These are phyloP conservation scores for Pseudomyrmex concolor DNA, from an alignment of 1,140 invertebrate species.

Conservation along the genomic window DNA sequence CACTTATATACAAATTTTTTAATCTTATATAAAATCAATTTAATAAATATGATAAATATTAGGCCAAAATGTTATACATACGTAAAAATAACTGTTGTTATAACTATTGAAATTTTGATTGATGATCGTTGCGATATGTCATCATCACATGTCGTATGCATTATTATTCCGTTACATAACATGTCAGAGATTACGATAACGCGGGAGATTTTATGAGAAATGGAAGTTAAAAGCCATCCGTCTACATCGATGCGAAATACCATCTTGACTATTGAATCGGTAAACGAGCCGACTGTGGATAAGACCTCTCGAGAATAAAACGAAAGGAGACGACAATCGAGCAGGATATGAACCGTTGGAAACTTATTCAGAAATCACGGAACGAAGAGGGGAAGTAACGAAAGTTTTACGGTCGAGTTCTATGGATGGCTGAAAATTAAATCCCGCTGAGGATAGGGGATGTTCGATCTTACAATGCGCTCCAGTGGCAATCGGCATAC, in stretches of 20 bases:
- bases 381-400: slow-evolving; percentile 10
- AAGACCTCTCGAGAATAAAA: slow-evolving; percentile 66
- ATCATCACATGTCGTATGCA: neutral
- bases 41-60: too few relatives aligned
- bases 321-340: slow-evolving; percentile 64
- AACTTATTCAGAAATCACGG: slow-evolving; percentile 66
- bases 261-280: slow-evolving; percentile 61
- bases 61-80: too few relatives aligned
- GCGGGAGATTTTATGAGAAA: neutral
- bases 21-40: too few relatives aligned
- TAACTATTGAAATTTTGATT: neutral
- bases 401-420: slow-evolving; percentile 54
- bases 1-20: too few relatives aligned
- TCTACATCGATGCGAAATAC: slow-evolving; percentile 50
- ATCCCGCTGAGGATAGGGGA: slow-evolving; percentile 33
- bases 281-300: slow-evolving; percentile 63
- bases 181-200: neutral
- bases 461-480: slow-evolving; percentile 51
- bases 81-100: neutral
- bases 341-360: slow-evolving; percentile 50
- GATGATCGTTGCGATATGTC: neutral
- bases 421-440: slow-evolving; percentile 54
- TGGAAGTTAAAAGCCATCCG: slow-evolving; percentile 61
- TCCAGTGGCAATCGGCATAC: slow-evolving; percentile 28
- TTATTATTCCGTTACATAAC: neutral